A percentile compares a stretch with the other conserved stretches of the same genome.
These are phyloP conservation scores for Clupea harengus DNA, from an alignment of 2,113 vertebrate genomes.

Conservation along the genomic window DNA sequence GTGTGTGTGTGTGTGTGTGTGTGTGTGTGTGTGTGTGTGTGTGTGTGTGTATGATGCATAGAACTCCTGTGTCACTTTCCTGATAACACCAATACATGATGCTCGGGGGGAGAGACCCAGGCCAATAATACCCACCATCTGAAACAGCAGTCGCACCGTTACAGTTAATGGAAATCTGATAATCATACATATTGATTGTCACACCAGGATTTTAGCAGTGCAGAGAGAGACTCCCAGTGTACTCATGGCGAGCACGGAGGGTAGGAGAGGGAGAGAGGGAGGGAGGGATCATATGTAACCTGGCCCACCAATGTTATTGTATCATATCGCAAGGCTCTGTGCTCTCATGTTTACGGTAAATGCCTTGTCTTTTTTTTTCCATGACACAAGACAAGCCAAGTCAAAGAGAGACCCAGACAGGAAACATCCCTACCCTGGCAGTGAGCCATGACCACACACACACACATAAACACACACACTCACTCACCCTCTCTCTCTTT, in stretches of 20 bases:
- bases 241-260: neutral
- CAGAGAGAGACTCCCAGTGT: constrained; percentile 23
- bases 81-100: neutral
- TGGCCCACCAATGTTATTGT: constrained; percentile 43
- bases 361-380: neutral
- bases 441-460: constrained; percentile 8
- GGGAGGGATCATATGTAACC: constrained; percentile 4
- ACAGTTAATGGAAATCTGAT: neutral
- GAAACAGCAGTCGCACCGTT: neutral
- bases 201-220: neutral
- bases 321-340: constrained; percentile 47
- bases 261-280: neutral
- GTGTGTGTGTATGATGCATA: neutral
- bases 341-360: neutral
- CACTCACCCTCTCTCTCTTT: neutral
- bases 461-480: neutral
- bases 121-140: neutral
- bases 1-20: neutral
- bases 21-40: neutral
- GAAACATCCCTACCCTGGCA: constrained; percentile 22
- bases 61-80: neutral
- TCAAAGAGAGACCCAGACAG: constrained; percentile 12
- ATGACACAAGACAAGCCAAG: constrained; percentile 16
- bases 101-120: neutral
- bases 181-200: neutral